Evolutionary conservation across 2,797 vertebrate genomes (phyloP).

Genomic region (Rallus crepitans): DNA sequence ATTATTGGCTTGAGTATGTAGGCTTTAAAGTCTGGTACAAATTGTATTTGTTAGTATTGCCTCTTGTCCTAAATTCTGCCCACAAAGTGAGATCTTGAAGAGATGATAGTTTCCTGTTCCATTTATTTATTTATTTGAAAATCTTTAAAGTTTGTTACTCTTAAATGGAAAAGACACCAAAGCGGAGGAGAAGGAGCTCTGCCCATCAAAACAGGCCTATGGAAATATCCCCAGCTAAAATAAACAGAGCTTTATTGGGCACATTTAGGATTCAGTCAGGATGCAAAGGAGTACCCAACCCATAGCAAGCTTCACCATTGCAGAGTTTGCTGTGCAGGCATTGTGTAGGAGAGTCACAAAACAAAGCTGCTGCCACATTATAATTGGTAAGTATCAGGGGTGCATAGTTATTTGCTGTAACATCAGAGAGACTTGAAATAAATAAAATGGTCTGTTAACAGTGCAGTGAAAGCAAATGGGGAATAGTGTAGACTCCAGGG

Average conservation of each 20-base stretch:
- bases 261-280: slow-evolving; percentile 36
- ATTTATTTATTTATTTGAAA: slow-evolving; percentile 23
- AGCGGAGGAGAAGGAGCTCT: not conserved
- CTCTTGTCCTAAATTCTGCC: slow-evolving; percentile 25
- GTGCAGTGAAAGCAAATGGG: not conserved
- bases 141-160: slow-evolving; percentile 32
- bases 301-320: not conserved
- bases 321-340: not conserved
- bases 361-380: not conserved
- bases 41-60: slow-evolving; percentile 21
- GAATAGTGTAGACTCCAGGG: not conserved
- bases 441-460: not conserved
- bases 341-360: not conserved
- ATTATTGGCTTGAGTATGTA: not conserved
- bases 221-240: slow-evolving; percentile 39
- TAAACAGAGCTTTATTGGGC: slow-evolving; percentile 16
- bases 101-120: not conserved
- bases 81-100: slow-evolving; percentile 15
- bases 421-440: not conserved
- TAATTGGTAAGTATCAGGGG: not conserved
- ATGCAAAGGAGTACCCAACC: slow-evolving; percentile 30
- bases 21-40: not conserved
- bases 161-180: slow-evolving; percentile 34
- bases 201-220: slow-evolving; percentile 11
- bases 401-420: not conserved